Evolutionary conservation across 2,888 invertebrate genomes (phyloP).

Genomic region (Serrognathus titanus): DNA sequence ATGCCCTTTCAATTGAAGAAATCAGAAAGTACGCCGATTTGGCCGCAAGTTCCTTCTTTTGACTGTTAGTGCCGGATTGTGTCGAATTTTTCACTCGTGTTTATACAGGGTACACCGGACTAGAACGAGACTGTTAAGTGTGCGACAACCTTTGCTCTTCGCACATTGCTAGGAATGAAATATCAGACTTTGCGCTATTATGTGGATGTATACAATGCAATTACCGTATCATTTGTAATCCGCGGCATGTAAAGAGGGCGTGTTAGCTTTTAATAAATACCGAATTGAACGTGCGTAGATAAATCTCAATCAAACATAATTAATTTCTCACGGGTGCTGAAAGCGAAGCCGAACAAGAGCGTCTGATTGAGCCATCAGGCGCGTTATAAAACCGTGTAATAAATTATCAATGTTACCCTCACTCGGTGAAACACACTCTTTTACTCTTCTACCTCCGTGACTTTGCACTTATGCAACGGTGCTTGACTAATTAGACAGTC

Average conservation of each 20-base stretch:
- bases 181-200: background rate
- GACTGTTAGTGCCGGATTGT: too few species aligned
- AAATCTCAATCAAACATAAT: slow-evolving; percentile 45
- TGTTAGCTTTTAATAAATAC: slow-evolving; percentile 13
- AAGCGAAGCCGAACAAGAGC: slow-evolving; percentile 42
- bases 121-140: background rate
- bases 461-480: slow-evolving; percentile 24
- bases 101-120: too few species aligned
- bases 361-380: slow-evolving; percentile 46
- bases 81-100: too few species aligned
- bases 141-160: too few species aligned
- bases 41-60: too few species aligned
- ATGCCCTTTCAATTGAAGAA: too few species aligned
- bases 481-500: slow-evolving; percentile 24
- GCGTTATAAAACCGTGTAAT: slow-evolving; percentile 41
- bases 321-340: slow-evolving; percentile 45
- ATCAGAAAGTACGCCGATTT: too few species aligned
- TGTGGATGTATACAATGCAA: slow-evolving; percentile 10
- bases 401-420: slow-evolving; percentile 45
- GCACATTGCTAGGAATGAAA: background rate
- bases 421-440: slow-evolving; percentile 7
- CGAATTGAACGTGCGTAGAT: slow-evolving; percentile 25
- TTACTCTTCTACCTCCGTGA: slow-evolving; percentile 18
- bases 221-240: slow-evolving; percentile 10
- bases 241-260: background rate